Percentiles rank a stretch among this genome's conserved stretches.
phyloP scores from a whole-genome alignment of 2,797 vertebrate genomes.

The Poeciliopsis presidionis region DNA sequence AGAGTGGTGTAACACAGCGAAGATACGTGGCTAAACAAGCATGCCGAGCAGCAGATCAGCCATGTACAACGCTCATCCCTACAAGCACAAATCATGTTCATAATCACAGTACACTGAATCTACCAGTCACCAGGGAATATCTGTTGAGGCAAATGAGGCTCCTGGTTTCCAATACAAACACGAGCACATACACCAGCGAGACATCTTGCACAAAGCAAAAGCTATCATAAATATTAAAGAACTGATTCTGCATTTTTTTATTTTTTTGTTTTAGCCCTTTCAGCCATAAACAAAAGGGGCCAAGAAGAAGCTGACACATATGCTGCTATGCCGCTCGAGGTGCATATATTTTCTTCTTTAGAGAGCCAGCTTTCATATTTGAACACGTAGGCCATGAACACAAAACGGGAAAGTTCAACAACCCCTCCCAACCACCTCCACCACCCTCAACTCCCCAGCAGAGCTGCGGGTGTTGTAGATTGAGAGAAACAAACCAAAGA shows the following conservation, averaged over 20 bases:
- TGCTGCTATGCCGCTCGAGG: conserved; percentile 45
- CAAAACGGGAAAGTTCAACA: conserved; percentile 63
- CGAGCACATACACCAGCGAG: conserved; percentile 3
- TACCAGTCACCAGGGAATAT: conserved; percentile 68
- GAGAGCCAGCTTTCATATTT: conserved; percentile 52
- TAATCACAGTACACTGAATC: conserved; percentile 74
- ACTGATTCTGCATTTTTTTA: conserved; percentile 69
- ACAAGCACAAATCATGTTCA: conserved; percentile 74
- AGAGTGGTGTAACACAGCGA: conserved; percentile 43
- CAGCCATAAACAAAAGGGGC: conserved; percentile 69
- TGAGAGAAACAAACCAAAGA: conserved; percentile 11
- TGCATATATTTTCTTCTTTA: conserved; percentile 15
- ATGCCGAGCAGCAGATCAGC: conserved; percentile 60
- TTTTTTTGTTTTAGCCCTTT: conserved; percentile 50
- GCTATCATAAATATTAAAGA: conserved; percentile 76
- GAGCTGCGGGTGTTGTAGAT: conserved; percentile 42
- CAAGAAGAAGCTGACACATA: conserved; percentile 70
- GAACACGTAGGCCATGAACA: conserved; percentile 56
- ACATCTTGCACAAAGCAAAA: conserved; percentile 42
- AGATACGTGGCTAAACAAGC: conserved; percentile 47
- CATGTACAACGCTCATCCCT: conserved; percentile 60
- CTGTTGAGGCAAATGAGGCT: conserved; percentile 67
- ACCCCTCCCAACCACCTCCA: conserved; percentile 15
- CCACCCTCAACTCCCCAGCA: conserved; percentile 17
- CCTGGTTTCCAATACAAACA: conserved; percentile 61